Evolutionary conservation across 2,797 vertebrate genomes (phyloP), one percentile per base, ranked within the genome.

Genomic region (Carcharodon carcharias): DNA sequence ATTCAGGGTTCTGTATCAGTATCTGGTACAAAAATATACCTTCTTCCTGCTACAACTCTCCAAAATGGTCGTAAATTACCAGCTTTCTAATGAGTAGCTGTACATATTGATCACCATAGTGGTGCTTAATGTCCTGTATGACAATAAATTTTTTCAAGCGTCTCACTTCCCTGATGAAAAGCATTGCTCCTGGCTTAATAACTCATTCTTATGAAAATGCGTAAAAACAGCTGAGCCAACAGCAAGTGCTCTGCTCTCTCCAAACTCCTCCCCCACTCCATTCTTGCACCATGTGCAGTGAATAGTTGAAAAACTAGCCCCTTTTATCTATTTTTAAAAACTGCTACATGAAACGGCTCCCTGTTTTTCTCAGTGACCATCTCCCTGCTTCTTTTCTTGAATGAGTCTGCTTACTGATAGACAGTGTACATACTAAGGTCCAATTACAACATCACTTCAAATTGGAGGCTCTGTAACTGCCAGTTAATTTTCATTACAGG

Each of bases 71-170:
- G 40, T 69, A 95, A 54, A 28, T 95, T 71, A 67, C 63, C 93
- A 95, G 65, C 65, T 95, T 95, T 54, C 40, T 71, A 95, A 71
- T 95, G 65, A 71, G 40, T 95, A 95, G 93, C 65, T 23, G 26
- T 67, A 95, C 56, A 95, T n/a, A 92, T 50, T 93, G 91, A 50
- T 71, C 63, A 95, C 67, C 45, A n/a, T 28, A 71, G 40, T 71
- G 35, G 40, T 54, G 65, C 65, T 71, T 50, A 95, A 93, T 93
- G 61, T 67, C 50, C 54, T 88, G 45, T 56, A 40, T 40, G n/a
- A 31, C n/a, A 65, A 63, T 93, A 93, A 93, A 45, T 93, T 65
- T 40, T 67, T 63, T 93, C 91, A 65, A 93, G 87, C 87, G 18
- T 92, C 56, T 16, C 89, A 92, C 63, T 35, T 92, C 89, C 35